These are phyloP conservation scores for Monoplex corrugatus DNA, from an alignment of 2,888 invertebrate species.

Conservation along the genomic window DNA sequence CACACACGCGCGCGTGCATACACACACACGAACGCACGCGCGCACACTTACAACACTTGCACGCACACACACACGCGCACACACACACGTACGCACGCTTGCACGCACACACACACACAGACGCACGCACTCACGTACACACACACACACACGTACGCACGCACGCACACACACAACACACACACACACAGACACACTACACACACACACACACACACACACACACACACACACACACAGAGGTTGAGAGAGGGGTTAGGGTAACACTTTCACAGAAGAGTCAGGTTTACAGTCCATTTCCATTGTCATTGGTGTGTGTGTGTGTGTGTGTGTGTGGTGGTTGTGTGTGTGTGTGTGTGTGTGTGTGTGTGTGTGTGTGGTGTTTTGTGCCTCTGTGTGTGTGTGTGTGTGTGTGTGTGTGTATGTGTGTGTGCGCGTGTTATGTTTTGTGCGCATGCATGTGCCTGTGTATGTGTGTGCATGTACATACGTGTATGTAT, in stretches of 20 bases:
- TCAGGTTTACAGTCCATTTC: no score
- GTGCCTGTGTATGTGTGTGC: not conserved
- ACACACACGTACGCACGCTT: not conserved
- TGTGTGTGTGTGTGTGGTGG: not conserved
- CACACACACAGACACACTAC: no score
- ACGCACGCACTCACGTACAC: no score
- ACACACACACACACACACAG: no score
- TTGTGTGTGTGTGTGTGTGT: not conserved
- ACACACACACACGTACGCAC: no score
- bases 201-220: no score
- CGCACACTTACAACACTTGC: not conserved
- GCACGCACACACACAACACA: no score
- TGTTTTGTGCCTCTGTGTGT: not conserved
- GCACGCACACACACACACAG: not conserved
- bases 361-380: not conserved
- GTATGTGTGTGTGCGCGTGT: not conserved
- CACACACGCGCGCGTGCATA: not conserved
- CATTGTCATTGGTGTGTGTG: not conserved
- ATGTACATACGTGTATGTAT: not conserved
- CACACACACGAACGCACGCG: not conserved
- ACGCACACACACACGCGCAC: not conserved
- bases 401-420: not conserved
- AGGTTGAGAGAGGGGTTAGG: no score
- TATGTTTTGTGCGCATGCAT: no score
- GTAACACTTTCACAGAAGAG: no score